These are phyloP conservation scores for Lethrus apterus DNA, from an alignment of 1,140 invertebrate genomes.

Conservation along the genomic window DNA sequence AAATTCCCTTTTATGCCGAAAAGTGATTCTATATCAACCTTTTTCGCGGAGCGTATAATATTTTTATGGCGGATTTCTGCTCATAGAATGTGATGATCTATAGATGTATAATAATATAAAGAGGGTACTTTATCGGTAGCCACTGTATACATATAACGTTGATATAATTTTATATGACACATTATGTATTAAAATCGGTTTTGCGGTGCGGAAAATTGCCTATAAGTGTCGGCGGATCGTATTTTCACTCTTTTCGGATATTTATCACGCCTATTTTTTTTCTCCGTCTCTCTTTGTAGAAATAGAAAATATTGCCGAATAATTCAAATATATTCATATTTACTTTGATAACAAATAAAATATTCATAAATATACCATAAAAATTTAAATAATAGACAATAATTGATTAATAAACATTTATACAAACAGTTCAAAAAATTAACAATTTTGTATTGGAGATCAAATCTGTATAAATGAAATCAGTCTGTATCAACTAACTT, in stretches of 20 bases:
- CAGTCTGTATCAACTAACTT: too few species aligned
- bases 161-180: slow-evolving; percentile 31
- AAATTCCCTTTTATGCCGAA: slow-evolving; percentile 20
- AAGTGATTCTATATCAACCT: slow-evolving; percentile 21
- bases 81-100: slow-evolving; percentile 33
- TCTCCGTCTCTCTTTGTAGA: too few species aligned
- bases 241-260: slow-evolving; percentile 13
- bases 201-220: slow-evolving; percentile 29
- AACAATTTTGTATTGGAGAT: too few species aligned
- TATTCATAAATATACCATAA: too few species aligned
- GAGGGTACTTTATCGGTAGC: slow-evolving; percentile 31
- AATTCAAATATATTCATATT: too few species aligned
- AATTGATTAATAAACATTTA: too few species aligned
- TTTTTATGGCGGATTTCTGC: slow-evolving; percentile 37
- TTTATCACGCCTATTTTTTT: slow-evolving; percentile 13
- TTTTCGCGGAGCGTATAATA: slow-evolving; percentile 22
- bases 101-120: slow-evolving; percentile 35
- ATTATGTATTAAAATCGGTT: slow-evolving; percentile 29
- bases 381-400: too few species aligned
- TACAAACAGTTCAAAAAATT: too few species aligned
- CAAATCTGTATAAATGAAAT: too few species aligned
- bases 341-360: too few species aligned
- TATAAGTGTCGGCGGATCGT: slow-evolving; percentile 19
- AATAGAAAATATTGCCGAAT: too few species aligned
- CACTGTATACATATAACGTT: slow-evolving; percentile 25